A percentile compares a stretch with the other conserved stretches of the same genome.
phyloP scores from a whole-genome alignment of 2,888 invertebrate species.

The Apotomis turbidana region DNA sequence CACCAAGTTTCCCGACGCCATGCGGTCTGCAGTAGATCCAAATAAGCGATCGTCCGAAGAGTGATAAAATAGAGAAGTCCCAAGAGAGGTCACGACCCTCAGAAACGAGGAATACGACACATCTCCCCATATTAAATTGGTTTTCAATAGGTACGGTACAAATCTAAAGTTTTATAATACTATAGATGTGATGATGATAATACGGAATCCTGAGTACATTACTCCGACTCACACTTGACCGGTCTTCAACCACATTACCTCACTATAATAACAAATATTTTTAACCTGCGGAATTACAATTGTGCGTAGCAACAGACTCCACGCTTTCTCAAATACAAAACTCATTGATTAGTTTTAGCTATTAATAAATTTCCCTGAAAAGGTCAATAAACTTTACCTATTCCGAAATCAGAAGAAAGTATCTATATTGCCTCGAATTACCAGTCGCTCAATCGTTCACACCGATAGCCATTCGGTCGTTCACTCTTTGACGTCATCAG shows the following conservation, averaged over 20 bases:
- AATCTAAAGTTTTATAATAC: too few relatives aligned
- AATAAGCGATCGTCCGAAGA: too few relatives aligned
- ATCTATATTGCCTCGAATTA: slow-evolving; percentile 13
- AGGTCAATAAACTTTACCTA: slow-evolving; percentile 20
- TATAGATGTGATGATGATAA: too few relatives aligned
- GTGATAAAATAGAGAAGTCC: too few relatives aligned
- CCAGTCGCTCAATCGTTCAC: slow-evolving; percentile 17
- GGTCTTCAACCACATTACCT: neutral
- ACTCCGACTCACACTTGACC: too few relatives aligned
- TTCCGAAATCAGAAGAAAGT: slow-evolving; percentile 25
- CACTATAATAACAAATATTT: neutral
- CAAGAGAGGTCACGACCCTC: too few relatives aligned
- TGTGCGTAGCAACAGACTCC: slow-evolving; percentile 5
- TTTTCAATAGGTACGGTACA: too few relatives aligned
- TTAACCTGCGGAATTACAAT: neutral
- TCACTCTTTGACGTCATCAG: slow-evolving; percentile 29
- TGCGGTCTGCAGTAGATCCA: too few relatives aligned
- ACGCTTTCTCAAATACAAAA: slow-evolving; percentile 22
- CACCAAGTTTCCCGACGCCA: too few relatives aligned
- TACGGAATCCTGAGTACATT: too few relatives aligned
- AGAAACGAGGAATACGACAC: too few relatives aligned
- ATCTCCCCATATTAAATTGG: too few relatives aligned
- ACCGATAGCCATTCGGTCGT: slow-evolving; percentile 18
- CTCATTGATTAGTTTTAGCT: slow-evolving; percentile 17
- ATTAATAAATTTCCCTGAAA: slow-evolving; percentile 22